Conservation (phyloP, 2,888 invertebrate genomes). For the Coecobrya sp. region DNA sequence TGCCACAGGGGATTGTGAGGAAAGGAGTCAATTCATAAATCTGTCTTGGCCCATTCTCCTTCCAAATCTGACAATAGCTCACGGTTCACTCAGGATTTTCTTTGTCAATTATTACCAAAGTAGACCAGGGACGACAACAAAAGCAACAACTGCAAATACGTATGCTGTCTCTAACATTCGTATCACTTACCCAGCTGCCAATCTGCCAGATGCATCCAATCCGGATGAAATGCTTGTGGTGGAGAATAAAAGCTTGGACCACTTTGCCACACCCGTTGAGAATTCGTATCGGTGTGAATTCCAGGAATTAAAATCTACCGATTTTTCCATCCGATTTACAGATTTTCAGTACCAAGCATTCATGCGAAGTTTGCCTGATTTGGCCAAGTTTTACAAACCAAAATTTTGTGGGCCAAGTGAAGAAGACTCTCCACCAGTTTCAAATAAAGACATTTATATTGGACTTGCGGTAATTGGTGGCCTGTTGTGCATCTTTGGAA, state of each 20-base stretch:
- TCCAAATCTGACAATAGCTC: slow-evolving; percentile 15
- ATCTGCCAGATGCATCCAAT: slow-evolving; percentile 39
- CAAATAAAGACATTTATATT: slow-evolving; percentile 33
- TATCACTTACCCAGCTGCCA: slow-evolving; percentile 58
- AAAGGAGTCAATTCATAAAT: slow-evolving; percentile 58
- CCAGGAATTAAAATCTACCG: slow-evolving; percentile 37
- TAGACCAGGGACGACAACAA: neutral
- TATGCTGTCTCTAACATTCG: slow-evolving; percentile 51
- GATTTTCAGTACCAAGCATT: slow-evolving; percentile 65
- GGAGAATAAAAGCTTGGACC: slow-evolving; percentile 49
- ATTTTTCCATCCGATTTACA: slow-evolving; percentile 55
- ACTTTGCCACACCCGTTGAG: neutral
- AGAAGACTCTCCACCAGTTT: neutral
- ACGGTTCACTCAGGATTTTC: slow-evolving; percentile 52
- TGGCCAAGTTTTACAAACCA: slow-evolving; percentile 48
- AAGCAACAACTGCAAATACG: slow-evolving; percentile 2
- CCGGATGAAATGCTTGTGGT: slow-evolving; percentile 38
- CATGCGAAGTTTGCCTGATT: slow-evolving; percentile 11
- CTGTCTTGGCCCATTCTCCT: slow-evolving; percentile 53
- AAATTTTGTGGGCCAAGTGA: neutral
- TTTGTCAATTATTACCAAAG: slow-evolving; percentile 62
- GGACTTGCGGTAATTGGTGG: slow-evolving; percentile 3
- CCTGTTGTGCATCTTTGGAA: slow-evolving; percentile 20
- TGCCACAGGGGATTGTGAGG: slow-evolving; percentile 66
- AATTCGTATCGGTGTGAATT: slow-evolving; percentile 51